Evolutionary conservation across 2,113 vertebrate species (phyloP), one percentile per base, ranked within the genome.

Genomic region (Ondatra zibethicus): DNA sequence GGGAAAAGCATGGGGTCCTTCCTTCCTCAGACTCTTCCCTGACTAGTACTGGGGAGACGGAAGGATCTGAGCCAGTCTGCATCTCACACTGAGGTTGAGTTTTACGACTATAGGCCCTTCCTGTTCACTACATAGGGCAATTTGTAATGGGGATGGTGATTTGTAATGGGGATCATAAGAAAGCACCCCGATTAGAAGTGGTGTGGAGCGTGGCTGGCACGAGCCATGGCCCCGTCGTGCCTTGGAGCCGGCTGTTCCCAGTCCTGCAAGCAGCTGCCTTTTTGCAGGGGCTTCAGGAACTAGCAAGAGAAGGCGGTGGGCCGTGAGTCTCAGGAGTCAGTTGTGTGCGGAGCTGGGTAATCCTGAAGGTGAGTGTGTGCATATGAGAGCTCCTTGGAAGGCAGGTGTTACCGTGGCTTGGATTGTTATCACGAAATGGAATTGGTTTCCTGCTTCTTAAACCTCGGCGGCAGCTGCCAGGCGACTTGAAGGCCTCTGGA

Each of bases 271-370:
- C 68, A 66, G 75, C 75, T 50, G 75, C 85, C 68, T 88, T 7
- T 0, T 0, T 73, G 21, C 58, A 0, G 1, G 39, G 23, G 55
- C 76, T 27, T 3, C 0, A 9, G 75, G 58, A 75, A 25, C 70
- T 4, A 4, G 31, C 33, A 7, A 0, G 45, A 70, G 3, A 33
- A 5, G 9, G 21, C 2, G 0, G 55, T 10, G 0, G 7, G 27
- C 7, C 36, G 19, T 1, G 73, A 3, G 12, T 50, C 66, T 73
- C 33, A 3, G n/a, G 36, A 36, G 17, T 36, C 39, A 1, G 3
- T 6, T 1, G 0, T 21, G 16, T 1, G 31, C 10, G 0, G 52
- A 19, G 9, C 0, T 0, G 39, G 31, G 8, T 0, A 0, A 29
- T 13, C 14, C 47, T 2, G 33, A 14, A 9, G 27, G 33, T 19